Conservation (phyloP, 1,140 invertebrate genomes). For the Coelopa frigida region DNA sequence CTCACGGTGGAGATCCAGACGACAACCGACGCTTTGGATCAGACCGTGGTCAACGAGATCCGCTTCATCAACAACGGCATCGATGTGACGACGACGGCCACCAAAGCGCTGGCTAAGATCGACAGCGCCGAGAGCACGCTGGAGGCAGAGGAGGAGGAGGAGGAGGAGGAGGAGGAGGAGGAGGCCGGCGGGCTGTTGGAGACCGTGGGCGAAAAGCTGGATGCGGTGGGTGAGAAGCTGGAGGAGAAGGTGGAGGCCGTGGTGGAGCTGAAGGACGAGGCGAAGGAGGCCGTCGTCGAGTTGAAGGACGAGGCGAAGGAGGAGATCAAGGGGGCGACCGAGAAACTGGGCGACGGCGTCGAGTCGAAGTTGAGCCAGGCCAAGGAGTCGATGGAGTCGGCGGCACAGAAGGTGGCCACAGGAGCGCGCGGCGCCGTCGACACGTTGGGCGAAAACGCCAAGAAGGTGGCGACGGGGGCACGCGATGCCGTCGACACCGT, state of each 20-base stretch:
- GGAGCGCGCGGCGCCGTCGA: slow-evolving; percentile 18
- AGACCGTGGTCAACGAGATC: slow-evolving; percentile 37
- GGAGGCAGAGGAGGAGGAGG: slow-evolving; percentile 1
- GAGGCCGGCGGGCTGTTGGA: neutral
- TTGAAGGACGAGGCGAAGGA: neutral
- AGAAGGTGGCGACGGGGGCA: slow-evolving; percentile 18
- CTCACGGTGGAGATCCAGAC: slow-evolving; percentile 37
- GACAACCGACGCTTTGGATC: slow-evolving; percentile 28
- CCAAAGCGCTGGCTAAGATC: slow-evolving; percentile 5
- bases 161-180: neutral
- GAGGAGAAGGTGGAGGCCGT: neutral
- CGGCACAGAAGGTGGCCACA: slow-evolving; percentile 6
- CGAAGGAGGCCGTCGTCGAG: neutral
- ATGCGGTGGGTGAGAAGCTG: neutral
- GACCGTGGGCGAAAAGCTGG: neutral
- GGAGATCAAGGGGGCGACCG: neutral
- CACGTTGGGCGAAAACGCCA: slow-evolving; percentile 11
- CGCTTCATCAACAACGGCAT: slow-evolving; percentile 42
- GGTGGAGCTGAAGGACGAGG: neutral
- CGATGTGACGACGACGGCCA: slow-evolving; percentile 37
- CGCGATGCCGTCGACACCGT: slow-evolving; percentile 27
- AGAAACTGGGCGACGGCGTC: neutral
- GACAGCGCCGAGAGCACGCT: slow-evolving; percentile 4
- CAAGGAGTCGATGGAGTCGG: slow-evolving; percentile 3
- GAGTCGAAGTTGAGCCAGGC: too few species aligned